These are phyloP conservation scores for Pristionchus arcanus DNA, from an alignment of 2,888 invertebrate genomes.

Conservation along the genomic window DNA sequence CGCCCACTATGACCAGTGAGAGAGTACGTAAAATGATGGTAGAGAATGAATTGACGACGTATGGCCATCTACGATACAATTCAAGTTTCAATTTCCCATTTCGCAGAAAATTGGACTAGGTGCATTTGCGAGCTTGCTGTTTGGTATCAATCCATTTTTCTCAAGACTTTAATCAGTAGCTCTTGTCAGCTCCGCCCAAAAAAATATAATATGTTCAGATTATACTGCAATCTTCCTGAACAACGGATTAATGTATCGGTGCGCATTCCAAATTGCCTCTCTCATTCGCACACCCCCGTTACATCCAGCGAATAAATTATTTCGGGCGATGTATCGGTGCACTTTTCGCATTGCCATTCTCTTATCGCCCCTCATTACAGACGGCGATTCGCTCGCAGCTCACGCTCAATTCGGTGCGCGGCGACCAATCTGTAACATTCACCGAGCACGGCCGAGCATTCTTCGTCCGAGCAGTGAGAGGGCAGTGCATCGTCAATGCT, in stretches of 20 bases:
- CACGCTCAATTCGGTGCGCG: constrained; percentile 47
- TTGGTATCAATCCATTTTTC: not conserved
- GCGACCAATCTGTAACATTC: constrained; percentile 34
- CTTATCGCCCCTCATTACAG: constrained; percentile 2
- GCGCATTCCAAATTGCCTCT: no score
- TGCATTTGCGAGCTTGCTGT: no score
- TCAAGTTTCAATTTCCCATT: no score
- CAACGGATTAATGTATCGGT: not conserved
- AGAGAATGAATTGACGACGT: no score
- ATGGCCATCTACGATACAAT: no score
- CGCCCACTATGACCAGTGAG: no score
- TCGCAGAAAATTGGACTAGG: no score
- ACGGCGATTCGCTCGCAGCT: not conserved
- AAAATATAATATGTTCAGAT: no score
- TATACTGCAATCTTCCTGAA: no score
- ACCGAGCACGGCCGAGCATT: constrained; percentile 41
- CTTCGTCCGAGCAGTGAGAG: constrained; percentile 9
- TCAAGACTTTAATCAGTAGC: not conserved
- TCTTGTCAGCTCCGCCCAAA: no score
- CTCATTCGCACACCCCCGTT: no score
- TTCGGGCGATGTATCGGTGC: not conserved
- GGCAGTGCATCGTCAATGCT: constrained; percentile 18
- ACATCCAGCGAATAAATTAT: not conserved
- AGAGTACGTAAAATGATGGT: not conserved
- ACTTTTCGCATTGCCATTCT: constrained; percentile 1